Percentiles rank a stretch among this genome's conserved stretches.
Conservation (phyloP, 1,140 invertebrate species). For the Rhizoglyphus robini region DNA sequence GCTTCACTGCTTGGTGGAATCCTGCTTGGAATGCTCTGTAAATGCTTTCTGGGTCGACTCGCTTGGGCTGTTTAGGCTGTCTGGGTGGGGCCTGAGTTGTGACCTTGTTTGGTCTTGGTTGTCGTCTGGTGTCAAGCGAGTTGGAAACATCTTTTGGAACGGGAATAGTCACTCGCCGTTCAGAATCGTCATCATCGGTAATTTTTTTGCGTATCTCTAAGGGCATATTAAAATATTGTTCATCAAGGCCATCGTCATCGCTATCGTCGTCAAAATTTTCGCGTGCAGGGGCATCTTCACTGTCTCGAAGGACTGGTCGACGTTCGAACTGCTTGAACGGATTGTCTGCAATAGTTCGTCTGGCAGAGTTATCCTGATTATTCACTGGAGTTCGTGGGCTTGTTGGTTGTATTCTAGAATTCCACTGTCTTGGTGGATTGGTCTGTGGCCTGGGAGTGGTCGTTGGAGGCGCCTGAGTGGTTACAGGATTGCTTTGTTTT, state of each 20-base stretch:
- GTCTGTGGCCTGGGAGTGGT: not conserved
- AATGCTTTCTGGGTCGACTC: not conserved
- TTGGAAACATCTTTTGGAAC: slow-evolving; percentile 9
- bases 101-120: too few species aligned
- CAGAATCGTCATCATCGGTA: not conserved
- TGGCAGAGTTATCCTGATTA: not conserved
- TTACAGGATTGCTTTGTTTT: not conserved
- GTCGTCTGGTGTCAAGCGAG: not conserved
- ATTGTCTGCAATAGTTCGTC: not conserved
- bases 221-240: not conserved
- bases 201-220: not conserved
- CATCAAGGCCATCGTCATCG: not conserved
- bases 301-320: not conserved
- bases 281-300: not conserved
- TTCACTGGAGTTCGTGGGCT: not conserved
- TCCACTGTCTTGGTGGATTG: not conserved
- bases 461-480: not conserved
- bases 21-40: not conserved
- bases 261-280: not conserved
- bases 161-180: too few species aligned
- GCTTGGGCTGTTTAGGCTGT: not conserved
- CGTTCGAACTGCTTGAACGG: slow-evolving; percentile 15
- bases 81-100: not conserved
- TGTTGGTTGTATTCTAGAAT: not conserved
- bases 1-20: not conserved